These are phyloP conservation scores for Ranitomeya variabilis DNA, from an alignment of 2,113 vertebrate species.

Conservation along the genomic window DNA sequence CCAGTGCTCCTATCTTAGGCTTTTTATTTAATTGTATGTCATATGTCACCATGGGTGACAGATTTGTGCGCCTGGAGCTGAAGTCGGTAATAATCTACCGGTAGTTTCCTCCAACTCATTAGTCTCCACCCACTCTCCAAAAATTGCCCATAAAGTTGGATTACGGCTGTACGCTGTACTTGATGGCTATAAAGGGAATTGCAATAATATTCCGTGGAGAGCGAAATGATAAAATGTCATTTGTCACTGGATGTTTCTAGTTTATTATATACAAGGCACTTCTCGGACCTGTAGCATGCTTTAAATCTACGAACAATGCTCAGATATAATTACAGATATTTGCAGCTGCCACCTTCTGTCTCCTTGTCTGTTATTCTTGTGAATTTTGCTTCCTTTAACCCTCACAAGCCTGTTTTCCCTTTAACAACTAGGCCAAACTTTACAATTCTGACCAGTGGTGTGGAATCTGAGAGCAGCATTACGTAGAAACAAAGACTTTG, in stretches of 20 bases:
- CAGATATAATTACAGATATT: neutral
- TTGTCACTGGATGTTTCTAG: neutral
- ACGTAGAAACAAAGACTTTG: too few species aligned
- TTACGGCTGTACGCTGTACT: constrained; percentile 25
- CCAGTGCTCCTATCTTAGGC: neutral
- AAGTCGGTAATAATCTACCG: neutral
- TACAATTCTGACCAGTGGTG: too few species aligned
- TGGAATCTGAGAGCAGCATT: too few species aligned
- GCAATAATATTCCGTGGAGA: constrained; percentile 6
- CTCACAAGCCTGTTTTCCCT: too few species aligned
- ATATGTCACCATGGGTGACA: neutral
- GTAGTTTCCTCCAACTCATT: neutral
- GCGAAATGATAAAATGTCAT: neutral
- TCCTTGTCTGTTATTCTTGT: neutral
- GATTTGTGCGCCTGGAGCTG: neutral
- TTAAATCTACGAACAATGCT: neutral
- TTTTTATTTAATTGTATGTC: neutral
- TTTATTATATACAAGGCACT: neutral
- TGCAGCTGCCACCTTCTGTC: neutral
- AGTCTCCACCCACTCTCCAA: constrained; percentile 16
- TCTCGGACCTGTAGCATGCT: neutral
- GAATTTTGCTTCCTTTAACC: neutral
- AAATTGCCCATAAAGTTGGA: constrained; percentile 24
- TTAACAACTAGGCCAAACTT: too few species aligned
- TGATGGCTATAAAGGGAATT: constrained; percentile 21